Evolutionary conservation across 2,113 vertebrate genomes (phyloP).

Genomic region (Pimephales promelas): DNA sequence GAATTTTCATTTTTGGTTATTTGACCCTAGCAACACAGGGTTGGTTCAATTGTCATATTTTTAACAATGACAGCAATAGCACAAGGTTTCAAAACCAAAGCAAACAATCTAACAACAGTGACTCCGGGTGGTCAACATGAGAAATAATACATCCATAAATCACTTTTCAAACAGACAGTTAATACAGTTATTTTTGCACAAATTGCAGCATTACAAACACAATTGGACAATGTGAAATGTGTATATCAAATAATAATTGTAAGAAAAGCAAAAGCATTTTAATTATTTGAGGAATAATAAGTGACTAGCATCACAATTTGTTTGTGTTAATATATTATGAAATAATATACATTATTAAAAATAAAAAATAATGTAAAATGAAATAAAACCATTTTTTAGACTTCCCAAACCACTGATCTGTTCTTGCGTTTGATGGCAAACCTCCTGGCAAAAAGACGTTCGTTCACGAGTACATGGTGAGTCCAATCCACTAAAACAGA

Average conservation of each 20-base stretch:
- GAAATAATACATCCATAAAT: too few species aligned
- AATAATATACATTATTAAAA: neutral
- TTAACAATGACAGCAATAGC: too few species aligned
- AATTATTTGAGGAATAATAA: neutral
- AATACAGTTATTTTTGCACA: neutral
- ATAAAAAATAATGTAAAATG: neutral
- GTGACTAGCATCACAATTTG: neutral
- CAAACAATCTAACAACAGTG: too few species aligned
- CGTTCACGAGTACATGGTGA: conserved; percentile 63
- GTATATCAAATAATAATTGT: neutral
- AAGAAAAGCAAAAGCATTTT: neutral
- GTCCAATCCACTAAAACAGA: conserved; percentile 65
- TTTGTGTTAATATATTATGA: neutral
- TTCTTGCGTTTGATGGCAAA: neutral
- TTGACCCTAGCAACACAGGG: too few species aligned
- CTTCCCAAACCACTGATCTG: neutral
- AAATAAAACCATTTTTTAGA: neutral
- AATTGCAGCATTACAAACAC: neutral
- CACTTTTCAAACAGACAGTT: neutral
- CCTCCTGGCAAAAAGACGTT: neutral
- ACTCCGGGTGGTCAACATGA: too few species aligned
- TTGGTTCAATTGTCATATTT: too few species aligned
- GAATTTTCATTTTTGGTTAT: too few species aligned
- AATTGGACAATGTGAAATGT: neutral
- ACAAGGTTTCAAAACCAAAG: too few species aligned